Evolutionary conservation across 2,797 vertebrate species (phyloP).

Genomic region (Heterohyrax brucei): DNA sequence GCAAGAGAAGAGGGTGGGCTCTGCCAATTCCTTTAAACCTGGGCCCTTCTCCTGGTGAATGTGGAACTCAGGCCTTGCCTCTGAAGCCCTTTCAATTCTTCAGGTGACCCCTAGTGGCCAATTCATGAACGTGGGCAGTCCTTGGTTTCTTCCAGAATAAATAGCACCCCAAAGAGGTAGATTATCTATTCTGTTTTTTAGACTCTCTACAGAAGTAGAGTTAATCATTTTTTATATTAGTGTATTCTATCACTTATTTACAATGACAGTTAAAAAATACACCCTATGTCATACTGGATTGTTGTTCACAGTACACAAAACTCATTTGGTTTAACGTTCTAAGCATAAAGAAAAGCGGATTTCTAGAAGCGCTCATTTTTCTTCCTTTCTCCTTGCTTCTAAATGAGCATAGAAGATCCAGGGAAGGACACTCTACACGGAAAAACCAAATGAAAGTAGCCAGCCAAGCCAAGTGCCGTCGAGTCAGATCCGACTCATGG

Average conservation of each 20-base stretch:
- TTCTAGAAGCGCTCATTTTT: neutral
- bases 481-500: too few species aligned
- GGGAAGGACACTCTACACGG: too few species aligned
- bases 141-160: neutral
- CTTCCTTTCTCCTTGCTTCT: neutral
- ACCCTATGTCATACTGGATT: neutral
- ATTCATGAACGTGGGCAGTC: neutral
- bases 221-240: neutral
- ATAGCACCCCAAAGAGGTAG: neutral
- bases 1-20: neutral
- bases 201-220: neutral
- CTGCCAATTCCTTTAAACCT: neutral
- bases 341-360: neutral
- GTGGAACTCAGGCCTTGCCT: neutral
- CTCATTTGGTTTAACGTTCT: neutral
- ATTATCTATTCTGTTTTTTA: neutral
- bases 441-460: neutral
- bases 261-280: neutral
- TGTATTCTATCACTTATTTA: neutral
- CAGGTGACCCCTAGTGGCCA: conserved; percentile 88
- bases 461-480: too few species aligned
- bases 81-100: conserved; percentile 79
- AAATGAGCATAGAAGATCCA: neutral
- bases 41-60: accelerated
- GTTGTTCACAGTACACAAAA: neutral